A percentile compares a stretch with the other conserved stretches of the same genome.
These are phyloP conservation scores for Rhizoglyphus robini DNA, from an alignment of 1,140 invertebrate genomes.

Conservation along the genomic window DNA sequence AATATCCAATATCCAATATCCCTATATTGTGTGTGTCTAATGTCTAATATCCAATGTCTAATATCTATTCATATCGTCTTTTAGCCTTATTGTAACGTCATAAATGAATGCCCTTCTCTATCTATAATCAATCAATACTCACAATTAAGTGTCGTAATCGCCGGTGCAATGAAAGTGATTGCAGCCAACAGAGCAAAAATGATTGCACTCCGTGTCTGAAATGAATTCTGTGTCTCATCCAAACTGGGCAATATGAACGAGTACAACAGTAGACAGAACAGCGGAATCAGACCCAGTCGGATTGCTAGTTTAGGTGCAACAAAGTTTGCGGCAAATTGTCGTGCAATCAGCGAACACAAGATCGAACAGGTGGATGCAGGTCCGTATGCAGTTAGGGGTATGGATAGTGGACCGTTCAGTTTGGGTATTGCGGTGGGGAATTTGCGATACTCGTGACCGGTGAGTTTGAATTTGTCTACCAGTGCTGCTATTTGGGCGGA, in stretches of 20 bases:
- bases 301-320: slow-evolving; percentile 57
- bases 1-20: too few species aligned
- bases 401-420: not conserved
- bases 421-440: slow-evolving; percentile 17
- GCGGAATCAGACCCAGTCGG: slow-evolving; percentile 55
- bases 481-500: slow-evolving; percentile 79
- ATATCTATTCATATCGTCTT: too few species aligned
- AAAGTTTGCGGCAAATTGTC: slow-evolving; percentile 27
- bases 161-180: slow-evolving; percentile 56
- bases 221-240: slow-evolving; percentile 54
- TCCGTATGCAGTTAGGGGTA: slow-evolving; percentile 43
- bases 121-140: too few species aligned
- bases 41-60: too few species aligned
- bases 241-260: slow-evolving; percentile 51
- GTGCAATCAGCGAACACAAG: slow-evolving; percentile 50
- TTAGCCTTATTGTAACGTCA: too few species aligned
- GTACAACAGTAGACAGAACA: slow-evolving; percentile 61
- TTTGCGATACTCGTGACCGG: slow-evolving; percentile 18
- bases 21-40: too few species aligned
- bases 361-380: slow-evolving; percentile 54
- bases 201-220: slow-evolving; percentile 59
- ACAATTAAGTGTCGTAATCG: slow-evolving; percentile 52
- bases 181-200: slow-evolving; percentile 62
- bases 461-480: slow-evolving; percentile 71
- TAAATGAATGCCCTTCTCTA: too few species aligned